A percentile compares a stretch with the other conserved stretches of the same genome.
Conservation (phyloP, 1,140 invertebrate species). For the Neotoxoptera formosana region DNA sequence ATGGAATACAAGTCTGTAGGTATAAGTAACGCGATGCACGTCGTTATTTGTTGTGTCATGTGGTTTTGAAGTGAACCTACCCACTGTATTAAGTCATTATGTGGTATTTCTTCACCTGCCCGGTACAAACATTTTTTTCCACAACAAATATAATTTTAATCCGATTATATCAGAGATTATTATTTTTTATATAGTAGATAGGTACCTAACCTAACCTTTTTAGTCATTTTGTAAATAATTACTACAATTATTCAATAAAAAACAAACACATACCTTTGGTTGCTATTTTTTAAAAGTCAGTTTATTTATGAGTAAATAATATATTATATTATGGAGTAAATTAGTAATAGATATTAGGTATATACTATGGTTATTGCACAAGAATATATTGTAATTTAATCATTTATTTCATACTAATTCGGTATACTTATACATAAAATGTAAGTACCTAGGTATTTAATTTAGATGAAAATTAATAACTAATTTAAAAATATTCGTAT, state of each 20-base stretch:
- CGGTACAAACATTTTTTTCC: background rate
- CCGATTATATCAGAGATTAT: background rate
- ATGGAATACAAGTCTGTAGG: background rate
- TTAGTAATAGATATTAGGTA: no score
- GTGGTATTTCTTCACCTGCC: background rate
- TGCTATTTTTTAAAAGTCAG: background rate
- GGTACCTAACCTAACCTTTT: background rate
- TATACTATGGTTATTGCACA: background rate
- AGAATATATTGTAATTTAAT: background rate
- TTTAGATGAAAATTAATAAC: background rate
- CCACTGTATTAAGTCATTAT: constrained; percentile 37
- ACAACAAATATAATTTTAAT: background rate
- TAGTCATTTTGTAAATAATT: background rate
- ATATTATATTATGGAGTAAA: no score
- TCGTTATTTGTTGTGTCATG: background rate
- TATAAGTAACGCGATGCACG: background rate
- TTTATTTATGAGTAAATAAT: background rate
- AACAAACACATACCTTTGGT: background rate
- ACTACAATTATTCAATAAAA: background rate
- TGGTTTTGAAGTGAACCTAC: constrained; percentile 13
- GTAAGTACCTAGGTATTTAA: background rate
- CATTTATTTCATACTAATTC: background rate
- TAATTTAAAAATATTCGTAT: background rate
- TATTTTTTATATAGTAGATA: background rate
- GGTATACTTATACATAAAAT: background rate